phyloP scores from a whole-genome alignment of 2,888 invertebrate genomes.

The Catocala fraxini region DNA sequence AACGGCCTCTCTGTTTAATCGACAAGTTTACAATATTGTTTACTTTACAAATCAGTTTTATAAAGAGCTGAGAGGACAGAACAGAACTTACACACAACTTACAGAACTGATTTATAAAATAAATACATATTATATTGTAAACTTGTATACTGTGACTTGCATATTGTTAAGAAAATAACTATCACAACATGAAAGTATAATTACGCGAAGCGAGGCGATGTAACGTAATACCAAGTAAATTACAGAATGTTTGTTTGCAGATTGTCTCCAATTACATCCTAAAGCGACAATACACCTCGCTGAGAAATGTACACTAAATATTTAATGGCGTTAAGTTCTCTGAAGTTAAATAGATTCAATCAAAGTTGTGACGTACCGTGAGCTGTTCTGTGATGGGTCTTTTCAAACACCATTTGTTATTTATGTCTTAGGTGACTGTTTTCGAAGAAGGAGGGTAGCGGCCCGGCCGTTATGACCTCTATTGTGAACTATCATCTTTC shows the following conservation, averaged over 20 bases:
- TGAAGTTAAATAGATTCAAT: conserved; percentile 71
- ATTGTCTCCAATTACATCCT: conserved; percentile 39
- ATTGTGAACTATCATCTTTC: conserved; percentile 6
- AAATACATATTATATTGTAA: no score
- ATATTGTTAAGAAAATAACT: no score
- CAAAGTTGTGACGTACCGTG: conserved; percentile 69
- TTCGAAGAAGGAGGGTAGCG: conserved; percentile 23
- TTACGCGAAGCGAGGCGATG: background rate
- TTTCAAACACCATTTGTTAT: conserved; percentile 73
- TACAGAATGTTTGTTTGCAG: conserved; percentile 22
- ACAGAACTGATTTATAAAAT: no score
- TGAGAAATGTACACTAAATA: conserved; percentile 51
- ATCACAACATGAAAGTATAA: background rate
- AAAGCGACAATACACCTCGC: conserved; percentile 32
- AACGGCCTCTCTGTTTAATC: no score
- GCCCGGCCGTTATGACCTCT: conserved; percentile 3
- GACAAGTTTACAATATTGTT: no score
- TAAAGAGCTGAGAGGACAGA: no score
- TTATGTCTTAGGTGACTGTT: conserved; percentile 60
- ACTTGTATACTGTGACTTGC: no score
- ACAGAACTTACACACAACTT: no score
- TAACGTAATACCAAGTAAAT: conserved; percentile 15
- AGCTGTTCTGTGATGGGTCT: conserved; percentile 62
- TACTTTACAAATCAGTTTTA: no score
- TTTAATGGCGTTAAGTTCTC: conserved; percentile 58